Evolutionary conservation across 2,797 vertebrate genomes (phyloP), one percentile per base, ranked within the genome.

Genomic region (Myotis myotis): DNA sequence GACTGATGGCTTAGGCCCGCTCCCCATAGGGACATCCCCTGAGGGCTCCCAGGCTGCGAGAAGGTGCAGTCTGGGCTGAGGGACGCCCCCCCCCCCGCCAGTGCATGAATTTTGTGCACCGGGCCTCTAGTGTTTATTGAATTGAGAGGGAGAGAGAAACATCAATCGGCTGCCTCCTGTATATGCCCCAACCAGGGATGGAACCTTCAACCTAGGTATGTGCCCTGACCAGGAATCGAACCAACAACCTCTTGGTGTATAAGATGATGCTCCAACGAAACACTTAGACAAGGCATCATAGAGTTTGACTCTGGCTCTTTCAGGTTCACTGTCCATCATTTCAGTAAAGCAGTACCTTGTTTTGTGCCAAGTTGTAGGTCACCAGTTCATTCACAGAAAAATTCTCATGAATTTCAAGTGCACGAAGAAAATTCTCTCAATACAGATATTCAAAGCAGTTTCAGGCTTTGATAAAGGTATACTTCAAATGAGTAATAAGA

Each of bases 401-500:
- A 9, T 10, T 66, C 60, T 64, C 30, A 66, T 49, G 30, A 66
- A 82, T 44, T 66, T 16, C 41, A 33, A 9, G 38, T n/a, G 1
- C 20, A 62, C 3, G 8, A 55, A 93, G 85, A 79, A 94, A 94
- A 79, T 49, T 79, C 68, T 91, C 79, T 81, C 33, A 12, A 79
- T 60, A 38, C 0, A 8, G 13, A 78, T 41, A 90, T 85, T 96
- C 68, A 64, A 89, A 82, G 82, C 60, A 23, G 47, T 71, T 90
- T 85, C 41, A 90, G 78, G 87, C 57, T 93, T 84, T 93, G 51
- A 93, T 57, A 90, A 83, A 90, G 55, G 68, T 51, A 71, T 36
- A 49, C 71, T 75, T 95, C 72, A 85, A 93, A 96, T 86, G 0
- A 90, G 74, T 87, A 81, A 94, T 8, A n/a, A 92, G 92, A 84